Percentiles rank a stretch among this genome's conserved stretches.
Evolutionary conservation across 2,888 invertebrate species (phyloP).

Genomic region (Orthosia incerta): DNA sequence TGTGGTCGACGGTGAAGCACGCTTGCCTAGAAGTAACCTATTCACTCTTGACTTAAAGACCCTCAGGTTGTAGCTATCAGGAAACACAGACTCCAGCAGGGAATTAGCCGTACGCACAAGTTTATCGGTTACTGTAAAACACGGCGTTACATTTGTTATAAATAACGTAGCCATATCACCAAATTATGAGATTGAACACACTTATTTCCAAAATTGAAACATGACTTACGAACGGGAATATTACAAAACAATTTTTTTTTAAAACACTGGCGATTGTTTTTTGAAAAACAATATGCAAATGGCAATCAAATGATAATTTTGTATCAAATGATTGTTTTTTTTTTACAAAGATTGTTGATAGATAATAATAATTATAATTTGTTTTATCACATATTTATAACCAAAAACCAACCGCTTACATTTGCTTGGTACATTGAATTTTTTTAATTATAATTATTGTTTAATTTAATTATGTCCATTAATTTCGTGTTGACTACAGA

Average conservation of each 20-base stretch:
- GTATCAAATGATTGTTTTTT: neutral
- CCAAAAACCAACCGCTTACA: slow-evolving; percentile 6
- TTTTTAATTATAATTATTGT: slow-evolving; percentile 17
- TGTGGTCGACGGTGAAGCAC: no score
- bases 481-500: slow-evolving; percentile 28
- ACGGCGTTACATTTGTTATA: neutral
- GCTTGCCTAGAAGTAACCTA: no score
- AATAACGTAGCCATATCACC: slow-evolving; percentile 14
- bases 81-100: no score
- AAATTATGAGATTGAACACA: neutral
- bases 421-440: slow-evolving; percentile 3
- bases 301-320: neutral
- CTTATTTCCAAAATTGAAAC: slow-evolving; percentile 4
- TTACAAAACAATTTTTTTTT: neutral
- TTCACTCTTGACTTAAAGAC: no score
- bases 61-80: no score
- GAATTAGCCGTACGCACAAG: no score
- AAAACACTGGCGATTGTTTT: neutral
- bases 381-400: no score
- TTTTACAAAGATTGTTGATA: neutral
- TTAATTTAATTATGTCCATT: slow-evolving; percentile 30
- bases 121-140: no score
- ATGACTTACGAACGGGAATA: neutral
- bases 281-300: no score
- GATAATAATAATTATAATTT: neutral